phyloP scores from a whole-genome alignment of 2,888 invertebrate species.

The Dolichopus griseipennis region DNA sequence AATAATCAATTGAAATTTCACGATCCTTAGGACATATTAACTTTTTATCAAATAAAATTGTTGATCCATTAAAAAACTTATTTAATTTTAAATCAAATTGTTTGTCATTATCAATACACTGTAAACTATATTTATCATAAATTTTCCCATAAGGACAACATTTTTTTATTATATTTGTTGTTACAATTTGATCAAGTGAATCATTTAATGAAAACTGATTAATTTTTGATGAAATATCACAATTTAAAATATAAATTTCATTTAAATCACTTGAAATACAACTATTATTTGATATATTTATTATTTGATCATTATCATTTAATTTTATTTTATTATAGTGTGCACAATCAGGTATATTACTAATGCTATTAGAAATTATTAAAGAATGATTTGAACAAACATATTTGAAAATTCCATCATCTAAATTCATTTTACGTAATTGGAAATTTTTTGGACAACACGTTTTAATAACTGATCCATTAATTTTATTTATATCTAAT shows the following conservation, averaged over 20 bases:
- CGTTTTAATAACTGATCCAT: not conserved
- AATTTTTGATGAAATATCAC: too few species aligned
- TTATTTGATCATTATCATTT: not conserved
- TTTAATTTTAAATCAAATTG: slow-evolving; percentile 28
- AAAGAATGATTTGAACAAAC: too few species aligned
- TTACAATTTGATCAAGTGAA: slow-evolving; percentile 17
- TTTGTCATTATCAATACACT: slow-evolving; percentile 25
- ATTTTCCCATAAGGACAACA: slow-evolving; percentile 36
- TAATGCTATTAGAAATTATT: not conserved
- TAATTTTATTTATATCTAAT: too few species aligned
- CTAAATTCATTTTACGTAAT: not conserved
- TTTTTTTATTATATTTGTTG: slow-evolving; percentile 32
- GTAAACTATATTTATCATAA: slow-evolving; percentile 27
- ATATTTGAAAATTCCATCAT: too few species aligned
- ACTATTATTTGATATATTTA: too few species aligned
- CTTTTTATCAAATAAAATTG: slow-evolving; percentile 30
- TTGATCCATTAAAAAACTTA: slow-evolving; percentile 27
- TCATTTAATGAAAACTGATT: too few species aligned
- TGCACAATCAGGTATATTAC: not conserved
- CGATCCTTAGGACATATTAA: slow-evolving; percentile 28
- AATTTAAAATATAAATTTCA: too few species aligned
- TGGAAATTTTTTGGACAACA: slow-evolving; percentile 6
- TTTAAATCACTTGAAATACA: too few species aligned
- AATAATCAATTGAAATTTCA: slow-evolving; percentile 35
- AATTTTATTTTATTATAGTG: not conserved